phyloP scores from a whole-genome alignment of 2,797 vertebrate genomes.

The Anguilla megastoma region DNA sequence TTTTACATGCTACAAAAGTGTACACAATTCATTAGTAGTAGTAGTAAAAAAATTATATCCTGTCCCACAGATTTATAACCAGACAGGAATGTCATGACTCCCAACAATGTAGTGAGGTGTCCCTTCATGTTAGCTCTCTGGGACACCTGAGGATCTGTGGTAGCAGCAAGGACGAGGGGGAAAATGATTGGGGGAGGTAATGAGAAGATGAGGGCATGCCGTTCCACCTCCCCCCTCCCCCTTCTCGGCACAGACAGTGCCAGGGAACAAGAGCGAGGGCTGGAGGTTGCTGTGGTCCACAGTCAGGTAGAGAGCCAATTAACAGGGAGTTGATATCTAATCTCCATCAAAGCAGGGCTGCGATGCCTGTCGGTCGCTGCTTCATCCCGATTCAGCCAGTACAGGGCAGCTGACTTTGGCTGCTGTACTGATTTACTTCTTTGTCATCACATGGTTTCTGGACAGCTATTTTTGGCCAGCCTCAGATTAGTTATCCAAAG shows the following conservation, averaged over 20 bases:
- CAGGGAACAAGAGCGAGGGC: not conserved
- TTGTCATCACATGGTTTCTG: not conserved
- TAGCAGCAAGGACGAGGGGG: not conserved
- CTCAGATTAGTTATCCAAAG: not conserved
- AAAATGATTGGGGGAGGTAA: not conserved
- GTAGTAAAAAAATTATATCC: not conserved
- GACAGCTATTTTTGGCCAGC: not conserved
- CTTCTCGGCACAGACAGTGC: not conserved
- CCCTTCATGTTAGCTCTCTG: not conserved
- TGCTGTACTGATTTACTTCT: not conserved
- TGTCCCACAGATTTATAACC: not conserved
- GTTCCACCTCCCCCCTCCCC: not conserved
- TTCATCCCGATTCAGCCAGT: not conserved
- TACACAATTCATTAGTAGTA: not conserved
- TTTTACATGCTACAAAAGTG: too few species aligned
- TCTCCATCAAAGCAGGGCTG: slow-evolving; percentile 23
- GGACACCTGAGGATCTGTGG: not conserved
- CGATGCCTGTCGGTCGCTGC: not conserved
- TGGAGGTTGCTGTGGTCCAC: not conserved
- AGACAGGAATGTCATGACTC: not conserved
- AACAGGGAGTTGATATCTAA: slow-evolving; percentile 15
- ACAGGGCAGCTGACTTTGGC: not conserved
- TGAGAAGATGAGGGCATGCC: not conserved
- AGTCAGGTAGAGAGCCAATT: slow-evolving; percentile 12
- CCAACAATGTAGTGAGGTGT: not conserved